These are phyloP conservation scores for Tarsius wallacei DNA, from an alignment of 2,797 vertebrate genomes.

Conservation along the genomic window DNA sequence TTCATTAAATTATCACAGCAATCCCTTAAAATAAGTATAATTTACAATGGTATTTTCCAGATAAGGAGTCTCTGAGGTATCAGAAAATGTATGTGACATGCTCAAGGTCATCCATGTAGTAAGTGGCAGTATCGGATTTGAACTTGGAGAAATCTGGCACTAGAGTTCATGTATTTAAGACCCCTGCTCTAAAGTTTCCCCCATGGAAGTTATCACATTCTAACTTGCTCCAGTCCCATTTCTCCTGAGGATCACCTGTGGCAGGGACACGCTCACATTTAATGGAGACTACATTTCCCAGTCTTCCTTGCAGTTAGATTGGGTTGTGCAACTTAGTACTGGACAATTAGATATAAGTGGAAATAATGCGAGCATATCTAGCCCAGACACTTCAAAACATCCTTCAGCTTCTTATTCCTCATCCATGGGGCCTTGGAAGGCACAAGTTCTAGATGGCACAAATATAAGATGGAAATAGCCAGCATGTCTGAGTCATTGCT, in stretches of 20 bases:
- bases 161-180: background rate
- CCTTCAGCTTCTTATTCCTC: background rate
- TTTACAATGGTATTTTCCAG: background rate
- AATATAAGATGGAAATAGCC: background rate
- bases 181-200: background rate
- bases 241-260: background rate
- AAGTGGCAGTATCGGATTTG: background rate
- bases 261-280: background rate
- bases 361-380: background rate
- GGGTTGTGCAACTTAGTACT: background rate
- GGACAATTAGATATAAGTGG: background rate
- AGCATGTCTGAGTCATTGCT: background rate
- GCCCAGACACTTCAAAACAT: background rate
- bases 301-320: background rate
- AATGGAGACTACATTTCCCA: background rate
- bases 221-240: background rate
- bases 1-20: constrained; percentile 22
- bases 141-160: background rate
- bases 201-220: background rate
- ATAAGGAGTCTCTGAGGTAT: background rate
- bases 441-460: background rate
- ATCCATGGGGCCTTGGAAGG: background rate
- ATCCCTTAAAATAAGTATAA: background rate
- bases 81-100: background rate
- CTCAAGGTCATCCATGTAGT: background rate